These are phyloP conservation scores for Andrena trimmerana DNA, from an alignment of 2,888 invertebrate species.

Conservation along the genomic window DNA sequence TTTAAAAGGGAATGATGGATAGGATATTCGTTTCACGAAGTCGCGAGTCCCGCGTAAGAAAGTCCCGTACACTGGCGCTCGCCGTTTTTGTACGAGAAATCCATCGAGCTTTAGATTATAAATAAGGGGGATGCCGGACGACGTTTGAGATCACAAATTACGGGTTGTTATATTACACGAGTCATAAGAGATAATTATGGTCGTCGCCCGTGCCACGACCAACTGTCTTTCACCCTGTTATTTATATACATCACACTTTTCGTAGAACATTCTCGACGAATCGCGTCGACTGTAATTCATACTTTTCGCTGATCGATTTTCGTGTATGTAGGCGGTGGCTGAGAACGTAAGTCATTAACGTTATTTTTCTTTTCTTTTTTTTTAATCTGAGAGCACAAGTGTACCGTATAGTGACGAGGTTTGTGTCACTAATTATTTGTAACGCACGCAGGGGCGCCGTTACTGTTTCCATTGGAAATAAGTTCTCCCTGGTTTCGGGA, in stretches of 20 bases:
- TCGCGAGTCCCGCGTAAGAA: conserved; percentile 35
- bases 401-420: background rate
- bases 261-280: conserved; percentile 23
- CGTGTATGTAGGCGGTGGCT: background rate
- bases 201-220: conserved; percentile 15
- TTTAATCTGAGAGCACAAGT: conserved; percentile 5
- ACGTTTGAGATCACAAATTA: conserved; percentile 17
- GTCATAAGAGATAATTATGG: conserved; percentile 43
- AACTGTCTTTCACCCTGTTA: conserved; percentile 30
- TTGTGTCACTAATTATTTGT: conserved; percentile 17
- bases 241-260: conserved; percentile 39
- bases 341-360: conserved; percentile 1
- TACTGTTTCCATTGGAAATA: conserved; percentile 13
- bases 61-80: conserved; percentile 32
- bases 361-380: conserved; percentile 8
- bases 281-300: background rate
- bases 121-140: conserved; percentile 14
- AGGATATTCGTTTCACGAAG: conserved; percentile 23
- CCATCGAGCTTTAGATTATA: conserved; percentile 67
- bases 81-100: conserved; percentile 68
- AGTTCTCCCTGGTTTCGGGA: background rate
- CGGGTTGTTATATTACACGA: conserved; percentile 24
- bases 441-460: background rate
- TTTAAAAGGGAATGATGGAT: conserved; percentile 47
- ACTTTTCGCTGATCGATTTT: background rate